phyloP scores from a whole-genome alignment of 2,113 vertebrate species.

The Mustela lutreola region DNA sequence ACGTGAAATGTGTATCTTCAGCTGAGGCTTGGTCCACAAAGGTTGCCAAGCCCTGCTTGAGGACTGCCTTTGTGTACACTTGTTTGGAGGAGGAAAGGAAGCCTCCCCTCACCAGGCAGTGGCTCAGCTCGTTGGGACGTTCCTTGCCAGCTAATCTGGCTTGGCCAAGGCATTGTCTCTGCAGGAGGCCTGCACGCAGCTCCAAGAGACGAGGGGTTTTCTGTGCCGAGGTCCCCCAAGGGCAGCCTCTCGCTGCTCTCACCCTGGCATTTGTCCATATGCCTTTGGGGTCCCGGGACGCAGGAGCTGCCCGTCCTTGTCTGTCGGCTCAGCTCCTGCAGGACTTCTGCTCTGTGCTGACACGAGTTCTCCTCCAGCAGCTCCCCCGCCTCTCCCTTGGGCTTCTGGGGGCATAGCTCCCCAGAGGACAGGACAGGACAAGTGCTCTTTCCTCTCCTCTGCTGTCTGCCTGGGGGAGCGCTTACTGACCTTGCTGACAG shows the following conservation, averaged over 20 bases:
- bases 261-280: accelerated
- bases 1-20: not conserved
- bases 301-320: not conserved
- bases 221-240: not conserved
- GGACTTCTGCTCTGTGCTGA: not conserved
- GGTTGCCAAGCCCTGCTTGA: not conserved
- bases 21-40: not conserved
- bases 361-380: not conserved
- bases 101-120: accelerated
- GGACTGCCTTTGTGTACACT: too few relatives aligned
- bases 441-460: not conserved
- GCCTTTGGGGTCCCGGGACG: not conserved
- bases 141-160: not conserved
- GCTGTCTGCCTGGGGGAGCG: not conserved
- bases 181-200: accelerated
- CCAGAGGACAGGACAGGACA: too few relatives aligned
- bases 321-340: accelerated
- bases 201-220: not conserved
- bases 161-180: not conserved
- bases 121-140: accelerated
- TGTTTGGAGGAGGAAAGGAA: not conserved
- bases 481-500: not conserved
- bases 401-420: not conserved
- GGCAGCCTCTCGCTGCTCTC: not conserved
- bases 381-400: not conserved